Base-by-base conservation (phyloP, 2,888 invertebrate species). In the Thelaira solivaga region DNA sequence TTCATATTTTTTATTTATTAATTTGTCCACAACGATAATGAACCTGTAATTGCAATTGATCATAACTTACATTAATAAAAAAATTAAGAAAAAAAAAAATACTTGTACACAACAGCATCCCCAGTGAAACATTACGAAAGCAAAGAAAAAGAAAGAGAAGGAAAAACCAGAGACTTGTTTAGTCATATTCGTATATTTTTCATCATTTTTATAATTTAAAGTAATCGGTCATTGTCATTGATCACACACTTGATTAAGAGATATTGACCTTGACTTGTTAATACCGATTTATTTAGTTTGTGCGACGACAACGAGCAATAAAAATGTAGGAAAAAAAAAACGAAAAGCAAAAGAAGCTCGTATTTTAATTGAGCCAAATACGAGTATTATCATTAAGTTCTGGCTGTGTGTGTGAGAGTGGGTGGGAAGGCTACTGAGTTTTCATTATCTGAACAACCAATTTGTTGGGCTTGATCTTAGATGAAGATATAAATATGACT, bases 221-320 rank as follows among this genome's bases (percentile, higher is more conserved):
- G 59, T 78, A 78, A 78, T 78, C 78, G 78, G 78, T 78, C 78
- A 78, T 74, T 78, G 78, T 78, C 78, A 78, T 74, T 78, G 78
- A 78, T 74, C 73, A 29, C 59, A 53, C 55, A 59, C 55, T 74
- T 71, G 78, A 74, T 78, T 78, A 74, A 74, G 65, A 73, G 59
- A 69, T 78, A 78, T 74, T 78, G 78, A 78, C 78, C 78, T 78
- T 78, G 78, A 78, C 74, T 78, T 65, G 53, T 71, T 78, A 78
- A 78, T 78, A 74, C 78, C 74, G 78, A 61, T 72, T 77, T 67
- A 67, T 74, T 72, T 39, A 62, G 45, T 43, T 34, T 59, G 6
- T 20, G 39, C 29, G 47, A 59, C 24, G 22, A 39, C 67, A 45
- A 53, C 31, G 61, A 61, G 51, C 64, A 69, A 51, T 69, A 65